These are phyloP conservation scores for Chaetura pelagica DNA, from an alignment of 2,113 vertebrate genomes.

Conservation along the genomic window DNA sequence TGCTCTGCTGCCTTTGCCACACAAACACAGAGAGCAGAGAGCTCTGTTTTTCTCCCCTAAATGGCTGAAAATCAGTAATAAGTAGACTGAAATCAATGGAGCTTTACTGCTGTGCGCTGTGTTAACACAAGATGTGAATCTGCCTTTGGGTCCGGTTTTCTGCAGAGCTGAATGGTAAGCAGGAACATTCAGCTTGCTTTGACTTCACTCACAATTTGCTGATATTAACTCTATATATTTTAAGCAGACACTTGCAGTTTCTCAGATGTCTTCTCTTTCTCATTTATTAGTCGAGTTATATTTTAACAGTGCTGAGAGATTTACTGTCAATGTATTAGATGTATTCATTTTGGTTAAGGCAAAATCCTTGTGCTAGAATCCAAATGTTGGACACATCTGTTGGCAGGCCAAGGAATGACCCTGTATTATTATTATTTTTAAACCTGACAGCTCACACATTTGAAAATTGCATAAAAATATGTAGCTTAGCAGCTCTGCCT, in stretches of 20 bases:
- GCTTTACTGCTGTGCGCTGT: background rate
- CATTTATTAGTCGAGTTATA: constrained; percentile 65
- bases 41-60: background rate
- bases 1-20: constrained; percentile 13
- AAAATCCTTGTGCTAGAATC: constrained; percentile 44
- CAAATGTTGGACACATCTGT: constrained; percentile 72
- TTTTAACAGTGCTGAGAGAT: constrained; percentile 75
- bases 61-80: constrained; percentile 27
- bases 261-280: constrained; percentile 71
- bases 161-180: background rate
- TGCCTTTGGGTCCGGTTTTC: background rate
- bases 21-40: background rate
- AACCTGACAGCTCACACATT: constrained; percentile 57
- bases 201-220: constrained; percentile 53
- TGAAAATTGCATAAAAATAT: constrained; percentile 55
- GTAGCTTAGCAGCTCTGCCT: constrained; percentile 16
- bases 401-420: constrained; percentile 60
- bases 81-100: constrained; percentile 24
- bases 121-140: constrained; percentile 18
- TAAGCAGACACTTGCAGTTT: constrained; percentile 60
- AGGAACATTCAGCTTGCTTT: constrained; percentile 12
- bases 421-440: constrained; percentile 52
- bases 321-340: constrained; percentile 63
- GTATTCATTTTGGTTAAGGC: constrained; percentile 63
- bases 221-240: constrained; percentile 67